Percentiles rank a stretch among this genome's conserved stretches.
Conservation (phyloP, 2,113 vertebrate genomes). For the Poeciliopsis retropinna region DNA sequence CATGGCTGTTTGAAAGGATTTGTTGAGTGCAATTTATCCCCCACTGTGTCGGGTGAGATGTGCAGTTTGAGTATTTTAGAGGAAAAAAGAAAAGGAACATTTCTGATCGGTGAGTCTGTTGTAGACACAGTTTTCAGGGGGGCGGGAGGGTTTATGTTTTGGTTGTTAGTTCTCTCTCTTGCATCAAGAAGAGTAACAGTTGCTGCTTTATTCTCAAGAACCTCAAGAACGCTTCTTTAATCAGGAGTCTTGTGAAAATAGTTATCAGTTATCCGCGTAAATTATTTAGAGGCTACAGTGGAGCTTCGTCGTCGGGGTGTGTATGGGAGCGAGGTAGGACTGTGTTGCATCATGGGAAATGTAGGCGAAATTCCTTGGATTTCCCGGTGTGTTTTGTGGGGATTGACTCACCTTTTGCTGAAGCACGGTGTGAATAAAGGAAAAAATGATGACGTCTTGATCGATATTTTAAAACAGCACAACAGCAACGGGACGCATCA, state of each 20-base stretch:
- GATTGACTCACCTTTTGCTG: not conserved
- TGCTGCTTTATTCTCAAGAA: conserved; percentile 31
- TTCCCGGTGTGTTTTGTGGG: not conserved
- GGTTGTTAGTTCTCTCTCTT: conserved; percentile 4
- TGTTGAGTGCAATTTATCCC: conserved; percentile 11
- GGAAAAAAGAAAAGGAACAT: not conserved
- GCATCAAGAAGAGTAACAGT: conserved; percentile 31
- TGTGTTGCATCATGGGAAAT: not conserved
- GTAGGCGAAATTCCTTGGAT: not conserved
- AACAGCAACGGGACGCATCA: no score
- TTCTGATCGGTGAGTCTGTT: conserved; percentile 18
- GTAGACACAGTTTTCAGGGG: not conserved
- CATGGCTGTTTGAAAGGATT: conserved; percentile 24
- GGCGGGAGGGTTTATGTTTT: not conserved
- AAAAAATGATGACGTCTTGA: not conserved
- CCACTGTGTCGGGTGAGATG: conserved; percentile 6
- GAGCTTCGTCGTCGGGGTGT: not conserved
- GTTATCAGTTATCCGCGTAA: not conserved
- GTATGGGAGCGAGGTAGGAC: not conserved
- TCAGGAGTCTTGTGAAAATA: conserved; percentile 8
- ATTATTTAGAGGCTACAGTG: not conserved
- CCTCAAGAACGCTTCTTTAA: conserved; percentile 22
- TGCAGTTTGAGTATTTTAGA: conserved; percentile 19
- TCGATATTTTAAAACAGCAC: not conserved
- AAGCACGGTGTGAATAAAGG: not conserved